These are phyloP conservation scores for Geotrypetes seraphini DNA, from an alignment of 2,797 vertebrate species.

Conservation along the genomic window DNA sequence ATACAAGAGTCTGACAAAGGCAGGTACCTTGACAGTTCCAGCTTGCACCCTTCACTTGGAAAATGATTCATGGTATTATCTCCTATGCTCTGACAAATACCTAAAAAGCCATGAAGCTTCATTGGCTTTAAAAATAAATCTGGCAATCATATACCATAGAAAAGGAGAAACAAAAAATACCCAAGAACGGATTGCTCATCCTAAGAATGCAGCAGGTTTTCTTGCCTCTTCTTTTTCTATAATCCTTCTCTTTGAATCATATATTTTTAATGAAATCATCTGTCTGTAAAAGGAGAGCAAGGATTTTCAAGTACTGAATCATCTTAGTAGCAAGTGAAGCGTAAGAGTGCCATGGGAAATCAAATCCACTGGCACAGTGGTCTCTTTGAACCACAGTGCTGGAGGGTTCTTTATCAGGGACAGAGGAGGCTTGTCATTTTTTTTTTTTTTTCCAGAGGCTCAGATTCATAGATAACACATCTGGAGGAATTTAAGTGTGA, in stretches of 20 bases:
- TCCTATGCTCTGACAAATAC: too few species aligned
- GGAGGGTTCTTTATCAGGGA: neutral
- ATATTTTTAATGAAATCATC: slow-evolving; percentile 1
- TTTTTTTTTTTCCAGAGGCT: slow-evolving; percentile 1
- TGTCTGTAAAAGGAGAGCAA: slow-evolving; percentile 10
- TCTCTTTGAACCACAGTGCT: neutral
- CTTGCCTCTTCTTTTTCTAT: too few species aligned
- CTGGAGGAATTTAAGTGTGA: slow-evolving; percentile 28
- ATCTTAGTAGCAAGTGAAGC: slow-evolving; percentile 6
- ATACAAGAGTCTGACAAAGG: too few species aligned
- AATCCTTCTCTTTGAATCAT: neutral
- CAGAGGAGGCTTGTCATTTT: neutral
- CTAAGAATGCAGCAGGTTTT: too few species aligned
- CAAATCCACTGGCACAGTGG: slow-evolving; percentile 2
- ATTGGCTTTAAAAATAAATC: too few species aligned
- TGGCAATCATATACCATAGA: too few species aligned
- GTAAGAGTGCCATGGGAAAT: slow-evolving; percentile 6
- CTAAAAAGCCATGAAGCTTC: too few species aligned
- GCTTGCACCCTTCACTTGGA: too few species aligned
- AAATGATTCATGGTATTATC: too few species aligned
- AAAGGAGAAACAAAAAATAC: too few species aligned
- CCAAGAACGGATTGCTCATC: too few species aligned
- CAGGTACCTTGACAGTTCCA: too few species aligned
- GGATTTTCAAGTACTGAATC: slow-evolving; percentile 15
- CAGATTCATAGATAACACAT: slow-evolving; percentile 1